Conservation (phyloP, 2,797 vertebrate genomes). For the Calcarius lapponicus region DNA sequence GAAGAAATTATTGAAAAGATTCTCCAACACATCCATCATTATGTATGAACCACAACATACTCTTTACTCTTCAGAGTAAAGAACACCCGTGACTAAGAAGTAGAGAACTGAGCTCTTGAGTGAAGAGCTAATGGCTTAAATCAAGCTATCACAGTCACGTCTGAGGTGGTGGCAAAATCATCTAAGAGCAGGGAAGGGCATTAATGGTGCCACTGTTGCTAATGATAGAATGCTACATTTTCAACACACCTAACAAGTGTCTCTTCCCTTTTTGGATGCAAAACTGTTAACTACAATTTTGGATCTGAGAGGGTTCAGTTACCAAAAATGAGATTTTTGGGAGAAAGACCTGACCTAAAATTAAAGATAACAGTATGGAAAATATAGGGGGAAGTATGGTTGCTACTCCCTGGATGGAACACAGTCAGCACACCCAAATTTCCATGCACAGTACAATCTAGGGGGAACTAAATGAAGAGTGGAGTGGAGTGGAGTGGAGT, state of each 20-base stretch:
- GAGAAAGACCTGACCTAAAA: neutral
- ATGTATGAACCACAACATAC: neutral
- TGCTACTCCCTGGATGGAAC: neutral
- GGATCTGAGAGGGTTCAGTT: neutral
- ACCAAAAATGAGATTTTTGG: neutral
- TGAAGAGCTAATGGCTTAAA: neutral
- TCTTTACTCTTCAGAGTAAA: neutral
- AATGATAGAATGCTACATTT: neutral
- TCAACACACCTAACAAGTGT: neutral
- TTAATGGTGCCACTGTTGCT: neutral
- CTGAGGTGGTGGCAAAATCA: neutral
- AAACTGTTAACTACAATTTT: neutral
- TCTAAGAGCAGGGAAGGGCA: neutral
- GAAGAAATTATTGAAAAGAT: neutral
- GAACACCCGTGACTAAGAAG: neutral
- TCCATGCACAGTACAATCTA: neutral
- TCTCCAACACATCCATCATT: neutral
- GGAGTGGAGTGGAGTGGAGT: neutral
- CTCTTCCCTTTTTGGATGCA: neutral
- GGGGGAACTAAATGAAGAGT: neutral
- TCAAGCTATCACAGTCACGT: neutral
- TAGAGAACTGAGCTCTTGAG: neutral
- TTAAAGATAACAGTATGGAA: neutral
- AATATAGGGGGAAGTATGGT: neutral
- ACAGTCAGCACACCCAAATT: neutral